Evolutionary conservation across 1,140 invertebrate species (phyloP), one percentile per base, ranked within the genome.

Genomic region (Rhagoletis zephyria): DNA sequence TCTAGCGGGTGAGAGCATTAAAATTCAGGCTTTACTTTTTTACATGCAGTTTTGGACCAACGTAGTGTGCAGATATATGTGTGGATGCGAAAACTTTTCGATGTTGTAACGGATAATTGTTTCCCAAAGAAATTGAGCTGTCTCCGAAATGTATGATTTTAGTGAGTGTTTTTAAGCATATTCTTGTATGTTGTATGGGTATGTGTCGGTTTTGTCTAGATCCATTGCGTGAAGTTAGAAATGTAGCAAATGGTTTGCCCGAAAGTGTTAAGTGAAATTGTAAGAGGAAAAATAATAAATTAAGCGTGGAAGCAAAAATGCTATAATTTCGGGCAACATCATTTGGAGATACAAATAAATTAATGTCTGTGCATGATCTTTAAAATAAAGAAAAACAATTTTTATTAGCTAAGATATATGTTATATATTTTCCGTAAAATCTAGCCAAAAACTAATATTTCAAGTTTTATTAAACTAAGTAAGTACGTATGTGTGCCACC

Each of bases 101-200:
- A 56, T 16, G 45, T n/a, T 81, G 16, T 7, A 81, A 81, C 74
- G 56, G 74, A 81, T 48, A 81, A 81, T 81, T 81, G 74, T 81
- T 81, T 81, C 74, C 74, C 45, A 81, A 81, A 81, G 74, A 81
- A 81, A 81, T 42, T 81, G n/a, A 56, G 48, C 42, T 81, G 45
- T 81, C 48, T 56, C 40, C 48, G 74, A 10, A 19, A 51, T 56
- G n/a, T 30, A 81, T 48, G 42, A 56, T 16, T 81, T 2, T 81
- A n/a, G 56, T 81, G 48, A 81, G 19, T 56, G 45, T 81, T 14
- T 16, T 10, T 51, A n/a, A 56, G 6, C 30, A 2, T 59, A 19
- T 81, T 2, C 3, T 4, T 81, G 16, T 81, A 14, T 56, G 74
- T 7, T 56, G 7, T 16, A 81, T 6, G 30, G 30, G 30, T 30